These are phyloP conservation scores for Protophormia terraenovae DNA, from an alignment of 2,888 invertebrate genomes.

Conservation along the genomic window DNA sequence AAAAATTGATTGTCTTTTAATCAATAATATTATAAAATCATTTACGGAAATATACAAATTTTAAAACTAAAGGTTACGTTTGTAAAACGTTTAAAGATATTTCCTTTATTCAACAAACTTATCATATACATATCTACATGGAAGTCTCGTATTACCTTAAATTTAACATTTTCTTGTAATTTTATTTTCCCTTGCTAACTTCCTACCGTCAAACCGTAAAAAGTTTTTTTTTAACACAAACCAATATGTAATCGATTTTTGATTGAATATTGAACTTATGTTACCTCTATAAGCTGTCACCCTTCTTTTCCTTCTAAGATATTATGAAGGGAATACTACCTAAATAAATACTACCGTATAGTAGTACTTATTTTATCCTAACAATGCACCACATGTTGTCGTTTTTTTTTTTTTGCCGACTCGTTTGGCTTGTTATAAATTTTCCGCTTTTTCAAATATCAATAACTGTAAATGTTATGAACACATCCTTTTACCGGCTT, in stretches of 20 bases:
- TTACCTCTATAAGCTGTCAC: slow-evolving; percentile 66
- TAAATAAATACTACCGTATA: slow-evolving; percentile 41
- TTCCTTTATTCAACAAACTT: background rate
- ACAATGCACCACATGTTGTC: slow-evolving; percentile 64
- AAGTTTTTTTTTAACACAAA: slow-evolving; percentile 60
- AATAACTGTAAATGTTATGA: slow-evolving; percentile 81
- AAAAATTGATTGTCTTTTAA: too few species aligned
- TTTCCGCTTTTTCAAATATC: slow-evolving; percentile 81
- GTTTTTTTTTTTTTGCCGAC: slow-evolving; percentile 70
- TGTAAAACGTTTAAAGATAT: background rate
- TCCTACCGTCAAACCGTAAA: slow-evolving; percentile 19
- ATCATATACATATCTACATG: background rate
- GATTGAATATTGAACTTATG: slow-evolving; percentile 79
- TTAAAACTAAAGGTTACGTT: too few species aligned
- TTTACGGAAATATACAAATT: too few species aligned
- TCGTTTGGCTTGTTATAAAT: slow-evolving; percentile 77
- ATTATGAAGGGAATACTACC: background rate
- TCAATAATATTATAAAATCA: too few species aligned
- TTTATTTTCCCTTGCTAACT: background rate
- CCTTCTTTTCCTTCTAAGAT: background rate
- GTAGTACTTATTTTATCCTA: background rate
- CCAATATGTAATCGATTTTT: slow-evolving; percentile 80
- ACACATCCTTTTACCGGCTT: slow-evolving; percentile 77
- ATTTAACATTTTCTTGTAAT: slow-evolving; percentile 20
- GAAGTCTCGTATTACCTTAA: slow-evolving; percentile 33